Conservation (phyloP, 2,113 vertebrate species). For the Dasypus novemcinctus region DNA sequence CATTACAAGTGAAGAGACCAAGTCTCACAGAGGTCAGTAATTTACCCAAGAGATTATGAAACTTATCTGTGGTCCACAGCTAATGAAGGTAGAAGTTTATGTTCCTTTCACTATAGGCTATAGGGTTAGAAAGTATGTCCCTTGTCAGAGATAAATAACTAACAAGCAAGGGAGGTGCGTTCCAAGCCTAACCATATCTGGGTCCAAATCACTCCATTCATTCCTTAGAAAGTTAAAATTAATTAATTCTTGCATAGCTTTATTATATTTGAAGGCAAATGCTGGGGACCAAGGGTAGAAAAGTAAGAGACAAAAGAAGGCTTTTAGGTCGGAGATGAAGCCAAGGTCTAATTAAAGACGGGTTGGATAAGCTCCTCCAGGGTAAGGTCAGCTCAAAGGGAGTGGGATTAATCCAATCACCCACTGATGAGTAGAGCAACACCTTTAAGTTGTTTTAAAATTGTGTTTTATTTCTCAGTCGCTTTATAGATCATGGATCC, state of each 20-base stretch:
- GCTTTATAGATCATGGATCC: neutral
- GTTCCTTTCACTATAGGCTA: neutral
- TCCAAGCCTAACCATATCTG: neutral
- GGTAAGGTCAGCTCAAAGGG: neutral
- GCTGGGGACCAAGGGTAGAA: neutral
- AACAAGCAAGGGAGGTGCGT: neutral
- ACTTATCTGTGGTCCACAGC: too few relatives aligned
- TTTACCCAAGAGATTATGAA: neutral
- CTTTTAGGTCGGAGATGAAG: neutral
- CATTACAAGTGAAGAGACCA: neutral
- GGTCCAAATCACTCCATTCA: neutral
- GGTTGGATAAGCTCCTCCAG: neutral
- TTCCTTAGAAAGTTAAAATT: neutral
- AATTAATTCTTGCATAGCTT: neutral
- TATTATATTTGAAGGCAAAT: neutral
- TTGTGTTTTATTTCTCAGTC: neutral
- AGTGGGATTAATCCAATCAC: neutral
- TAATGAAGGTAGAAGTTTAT: neutral
- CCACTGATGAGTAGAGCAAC: neutral
- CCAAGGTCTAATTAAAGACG: neutral
- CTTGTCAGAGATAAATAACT: neutral
- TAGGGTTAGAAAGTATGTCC: neutral
- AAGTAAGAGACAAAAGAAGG: neutral
- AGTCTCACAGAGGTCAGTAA: neutral
- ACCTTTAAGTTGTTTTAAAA: slow-evolving; percentile 28